Evolutionary conservation across 2,797 vertebrate species (phyloP).

Genomic region (Labroides dimidiatus): DNA sequence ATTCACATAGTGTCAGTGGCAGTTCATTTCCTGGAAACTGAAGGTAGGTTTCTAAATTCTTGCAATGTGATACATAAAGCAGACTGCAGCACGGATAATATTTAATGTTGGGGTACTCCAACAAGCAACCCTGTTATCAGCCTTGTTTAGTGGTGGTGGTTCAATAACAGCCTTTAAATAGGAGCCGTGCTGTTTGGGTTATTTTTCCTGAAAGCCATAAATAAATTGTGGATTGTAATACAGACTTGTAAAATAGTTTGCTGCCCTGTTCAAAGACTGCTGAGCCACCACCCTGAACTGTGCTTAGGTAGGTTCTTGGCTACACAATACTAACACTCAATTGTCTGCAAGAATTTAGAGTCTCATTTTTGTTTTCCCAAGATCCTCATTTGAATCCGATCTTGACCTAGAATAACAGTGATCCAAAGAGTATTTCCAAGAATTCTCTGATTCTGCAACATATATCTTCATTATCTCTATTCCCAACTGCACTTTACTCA

Average conservation of each 20-base stretch:
- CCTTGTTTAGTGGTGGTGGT: constrained; percentile 36
- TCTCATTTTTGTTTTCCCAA: constrained; percentile 55
- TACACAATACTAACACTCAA: constrained; percentile 47
- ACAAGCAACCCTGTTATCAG: constrained; percentile 59
- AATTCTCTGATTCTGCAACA: constrained; percentile 58
- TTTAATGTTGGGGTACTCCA: constrained; percentile 47
- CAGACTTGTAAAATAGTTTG: constrained; percentile 24
- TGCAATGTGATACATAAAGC: constrained; percentile 47
- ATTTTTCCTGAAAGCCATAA: constrained; percentile 24
- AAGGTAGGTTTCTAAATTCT: constrained; percentile 54
- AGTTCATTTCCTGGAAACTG: constrained; percentile 60
- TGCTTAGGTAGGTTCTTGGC: constrained; percentile 42
- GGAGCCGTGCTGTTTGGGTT: constrained; percentile 33
- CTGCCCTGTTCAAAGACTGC: constrained; percentile 24
- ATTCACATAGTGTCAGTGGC: constrained; percentile 40
- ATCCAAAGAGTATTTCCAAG: constrained; percentile 59
- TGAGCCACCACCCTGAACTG: constrained; percentile 6
- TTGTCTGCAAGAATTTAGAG: constrained; percentile 44
- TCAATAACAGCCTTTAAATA: constrained; percentile 40
- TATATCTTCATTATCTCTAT: constrained; percentile 71
- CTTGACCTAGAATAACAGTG: constrained; percentile 56
- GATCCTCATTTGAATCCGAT: constrained; percentile 56
- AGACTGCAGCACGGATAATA: constrained; percentile 52
- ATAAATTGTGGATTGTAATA: constrained; percentile 20
- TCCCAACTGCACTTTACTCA: constrained; percentile 57